These are phyloP conservation scores for Caradrina kadenii DNA, from an alignment of 2,888 invertebrate species.

Conservation along the genomic window DNA sequence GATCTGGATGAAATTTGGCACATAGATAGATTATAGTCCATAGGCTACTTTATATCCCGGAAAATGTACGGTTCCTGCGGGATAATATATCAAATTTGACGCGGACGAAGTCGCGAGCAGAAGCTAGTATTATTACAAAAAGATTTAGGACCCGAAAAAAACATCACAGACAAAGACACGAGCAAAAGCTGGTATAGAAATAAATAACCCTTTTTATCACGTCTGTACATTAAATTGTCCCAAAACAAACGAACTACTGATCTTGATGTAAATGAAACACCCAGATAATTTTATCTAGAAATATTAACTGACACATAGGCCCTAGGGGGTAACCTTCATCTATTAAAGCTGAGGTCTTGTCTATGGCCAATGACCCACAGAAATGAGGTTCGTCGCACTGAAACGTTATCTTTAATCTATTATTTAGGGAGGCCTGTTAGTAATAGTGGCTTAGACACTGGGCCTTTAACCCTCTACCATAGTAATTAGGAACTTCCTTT, in stretches of 20 bases:
- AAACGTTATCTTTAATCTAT: conserved; percentile 60
- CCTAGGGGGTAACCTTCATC: conserved; percentile 46
- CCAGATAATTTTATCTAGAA: conserved; percentile 50
- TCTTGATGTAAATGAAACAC: conserved; percentile 38
- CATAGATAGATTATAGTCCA: too few relatives aligned
- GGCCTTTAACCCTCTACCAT: conserved; percentile 31
- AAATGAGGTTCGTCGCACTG: conserved; percentile 52
- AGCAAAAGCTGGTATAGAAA: not conserved
- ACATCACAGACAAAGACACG: too few relatives aligned
- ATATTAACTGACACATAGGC: conserved; percentile 46
- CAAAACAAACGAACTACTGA: conserved; percentile 19
- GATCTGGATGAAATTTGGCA: too few relatives aligned
- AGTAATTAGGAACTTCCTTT: conserved; percentile 39
- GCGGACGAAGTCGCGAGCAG: too few relatives aligned
- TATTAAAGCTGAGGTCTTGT: conserved; percentile 59
- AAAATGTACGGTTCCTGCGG: too few relatives aligned
- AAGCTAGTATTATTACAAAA: too few relatives aligned
- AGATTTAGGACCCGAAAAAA: too few relatives aligned
- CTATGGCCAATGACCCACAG: conserved; percentile 48
- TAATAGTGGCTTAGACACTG: conserved; percentile 29
- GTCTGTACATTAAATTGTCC: conserved; percentile 16
- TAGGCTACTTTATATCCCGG: too few relatives aligned
- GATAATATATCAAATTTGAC: too few relatives aligned
- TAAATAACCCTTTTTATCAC: not conserved
- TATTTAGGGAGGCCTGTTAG: conserved; percentile 54